A percentile compares a stretch with the other conserved stretches of the same genome.
Conservation (phyloP, 2,888 invertebrate species). For the Tiliacea citrago region DNA sequence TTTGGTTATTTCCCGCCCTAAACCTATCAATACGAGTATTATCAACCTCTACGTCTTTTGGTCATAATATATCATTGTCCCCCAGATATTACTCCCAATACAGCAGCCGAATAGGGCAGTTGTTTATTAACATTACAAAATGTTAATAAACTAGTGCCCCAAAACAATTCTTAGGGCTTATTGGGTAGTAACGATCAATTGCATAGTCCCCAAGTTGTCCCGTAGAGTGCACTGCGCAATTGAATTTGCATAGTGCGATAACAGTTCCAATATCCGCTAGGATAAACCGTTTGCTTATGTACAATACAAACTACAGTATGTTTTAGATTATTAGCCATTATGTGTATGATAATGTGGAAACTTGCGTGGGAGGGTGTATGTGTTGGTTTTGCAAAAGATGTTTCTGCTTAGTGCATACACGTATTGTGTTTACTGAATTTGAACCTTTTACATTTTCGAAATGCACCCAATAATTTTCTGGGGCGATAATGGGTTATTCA, state of each 20-base stretch:
- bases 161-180: constrained; percentile 65
- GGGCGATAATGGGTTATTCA: no score
- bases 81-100: background rate
- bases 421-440: background rate
- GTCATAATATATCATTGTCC: background rate
- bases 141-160: constrained; percentile 41
- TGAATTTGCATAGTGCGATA: constrained; percentile 82
- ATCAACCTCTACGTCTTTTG: background rate
- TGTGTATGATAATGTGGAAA: constrained; percentile 32
- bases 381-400: constrained; percentile 7
- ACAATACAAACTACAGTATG: constrained; percentile 46
- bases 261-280: constrained; percentile 75
- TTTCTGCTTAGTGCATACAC: background rate
- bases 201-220: constrained; percentile 74
- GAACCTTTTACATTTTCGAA: background rate
- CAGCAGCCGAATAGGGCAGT: background rate
- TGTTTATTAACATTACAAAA: background rate
- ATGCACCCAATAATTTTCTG: background rate
- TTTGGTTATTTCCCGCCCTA: background rate
- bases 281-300: constrained; percentile 67
- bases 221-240: constrained; percentile 77
- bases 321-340: constrained; percentile 65
- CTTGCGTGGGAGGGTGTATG: constrained; percentile 5
- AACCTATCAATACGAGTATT: background rate
- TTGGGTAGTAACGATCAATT: constrained; percentile 73